These are phyloP conservation scores for Eurystomus gularis DNA, from an alignment of 2,113 vertebrate species.

Conservation along the genomic window DNA sequence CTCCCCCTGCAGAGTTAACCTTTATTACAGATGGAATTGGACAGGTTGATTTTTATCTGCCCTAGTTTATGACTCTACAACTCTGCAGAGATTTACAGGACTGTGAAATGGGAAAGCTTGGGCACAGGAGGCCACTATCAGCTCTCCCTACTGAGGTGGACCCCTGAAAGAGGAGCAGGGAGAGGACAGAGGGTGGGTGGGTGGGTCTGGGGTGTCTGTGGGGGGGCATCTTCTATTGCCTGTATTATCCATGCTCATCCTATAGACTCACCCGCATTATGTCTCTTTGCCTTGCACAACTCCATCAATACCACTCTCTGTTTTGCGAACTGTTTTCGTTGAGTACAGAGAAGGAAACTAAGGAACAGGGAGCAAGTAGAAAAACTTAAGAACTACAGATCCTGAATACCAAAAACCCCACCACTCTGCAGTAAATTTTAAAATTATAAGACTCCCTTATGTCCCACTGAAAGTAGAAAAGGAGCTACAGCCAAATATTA, in stretches of 20 bases:
- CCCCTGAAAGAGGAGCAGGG: not conserved
- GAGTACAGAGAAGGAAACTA: not conserved
- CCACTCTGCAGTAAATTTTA: not conserved
- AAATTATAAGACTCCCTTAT: not conserved
- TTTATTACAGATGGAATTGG: not conserved
- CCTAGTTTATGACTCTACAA: not conserved
- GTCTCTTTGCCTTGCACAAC: not conserved
- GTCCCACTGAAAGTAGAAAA: not conserved
- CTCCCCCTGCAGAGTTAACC: not conserved
- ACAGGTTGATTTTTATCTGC: too few relatives aligned
- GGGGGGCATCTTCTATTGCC: not conserved
- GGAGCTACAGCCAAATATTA: not conserved
- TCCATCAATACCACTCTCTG: not conserved
- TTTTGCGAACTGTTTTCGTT: not conserved
- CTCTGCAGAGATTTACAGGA: not conserved
- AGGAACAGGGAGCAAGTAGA: not conserved
- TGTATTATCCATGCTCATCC: accelerated
- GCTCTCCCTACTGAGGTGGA: not conserved
- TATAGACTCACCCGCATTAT: accelerated
- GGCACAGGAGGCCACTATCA: not conserved
- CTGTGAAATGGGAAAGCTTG: not conserved
- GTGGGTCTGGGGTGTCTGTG: not conserved
- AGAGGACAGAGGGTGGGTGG: not conserved
- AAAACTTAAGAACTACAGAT: not conserved
- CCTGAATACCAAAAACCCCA: not conserved